These are phyloP conservation scores for Phorcus lineatus DNA, from an alignment of 2,888 invertebrate species.

Conservation along the genomic window DNA sequence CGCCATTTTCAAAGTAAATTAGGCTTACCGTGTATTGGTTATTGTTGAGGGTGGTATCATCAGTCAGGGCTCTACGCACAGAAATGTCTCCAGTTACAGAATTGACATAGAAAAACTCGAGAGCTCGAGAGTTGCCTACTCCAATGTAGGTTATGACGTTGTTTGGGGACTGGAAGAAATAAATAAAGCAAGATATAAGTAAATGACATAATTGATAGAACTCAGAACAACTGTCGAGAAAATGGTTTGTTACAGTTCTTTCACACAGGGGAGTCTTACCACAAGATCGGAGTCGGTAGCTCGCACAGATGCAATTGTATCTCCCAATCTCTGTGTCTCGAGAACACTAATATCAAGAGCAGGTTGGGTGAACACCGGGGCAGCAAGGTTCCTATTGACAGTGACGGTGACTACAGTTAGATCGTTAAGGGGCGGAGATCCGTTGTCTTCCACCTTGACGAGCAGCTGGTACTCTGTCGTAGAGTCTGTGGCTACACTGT, in stretches of 20 bases:
- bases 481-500: constrained; percentile 43
- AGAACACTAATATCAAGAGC: constrained; percentile 50
- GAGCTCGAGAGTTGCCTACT: constrained; percentile 67
- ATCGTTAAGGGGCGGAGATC: constrained; percentile 52
- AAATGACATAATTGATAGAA: no score
- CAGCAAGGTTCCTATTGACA: constrained; percentile 63
- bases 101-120: constrained; percentile 54
- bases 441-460: constrained; percentile 65
- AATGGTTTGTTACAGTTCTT: neutral
- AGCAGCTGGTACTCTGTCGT: constrained; percentile 58
- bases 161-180: constrained; percentile 44
- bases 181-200: neutral
- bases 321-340: constrained; percentile 55
- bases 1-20: no score
- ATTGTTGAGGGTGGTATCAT: constrained; percentile 79
- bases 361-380: constrained; percentile 53
- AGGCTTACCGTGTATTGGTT: constrained; percentile 34
- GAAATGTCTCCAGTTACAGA: constrained; percentile 54
- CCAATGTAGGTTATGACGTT: constrained; percentile 36
- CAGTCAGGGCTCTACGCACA: constrained; percentile 44
- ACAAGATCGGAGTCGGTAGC: constrained; percentile 63
- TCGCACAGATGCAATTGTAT: constrained; percentile 48
- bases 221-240: no score
- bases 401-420: constrained; percentile 57
- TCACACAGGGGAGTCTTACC: constrained; percentile 71